phyloP scores from a whole-genome alignment of 2,888 invertebrate genomes.

The Nineta flava region DNA sequence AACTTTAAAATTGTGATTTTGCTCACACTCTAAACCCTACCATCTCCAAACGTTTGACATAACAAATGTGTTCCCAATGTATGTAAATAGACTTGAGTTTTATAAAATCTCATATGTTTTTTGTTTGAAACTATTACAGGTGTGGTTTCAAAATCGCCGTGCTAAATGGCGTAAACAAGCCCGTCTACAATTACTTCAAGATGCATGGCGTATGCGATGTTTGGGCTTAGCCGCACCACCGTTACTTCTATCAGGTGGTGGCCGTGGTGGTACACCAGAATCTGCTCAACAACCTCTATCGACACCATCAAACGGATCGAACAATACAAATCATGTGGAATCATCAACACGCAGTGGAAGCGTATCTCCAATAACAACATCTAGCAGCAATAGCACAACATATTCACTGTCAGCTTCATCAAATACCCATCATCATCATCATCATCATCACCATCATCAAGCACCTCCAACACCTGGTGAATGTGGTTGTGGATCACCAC shows the following conservation, averaged over 20 bases:
- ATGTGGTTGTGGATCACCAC: conserved; percentile 4
- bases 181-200: conserved; percentile 67
- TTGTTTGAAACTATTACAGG: conserved; percentile 32
- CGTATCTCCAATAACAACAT: not conserved
- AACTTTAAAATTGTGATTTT: too few relatives aligned
- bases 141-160: conserved; percentile 83
- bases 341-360: not conserved
- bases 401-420: not conserved
- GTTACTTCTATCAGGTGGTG: conserved; percentile 23
- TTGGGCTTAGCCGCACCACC: conserved; percentile 40
- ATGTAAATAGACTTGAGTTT: too few relatives aligned
- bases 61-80: too few relatives aligned
- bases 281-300: not conserved
- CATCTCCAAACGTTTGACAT: too few relatives aligned
- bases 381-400: not conserved
- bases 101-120: too few relatives aligned
- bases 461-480: not conserved
- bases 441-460: not conserved
- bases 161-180: conserved; percentile 89
- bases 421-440: not conserved
- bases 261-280: not conserved
- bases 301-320: not conserved
- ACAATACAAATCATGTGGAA: not conserved
- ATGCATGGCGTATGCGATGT: conserved; percentile 83
- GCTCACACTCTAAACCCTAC: too few relatives aligned